These are phyloP conservation scores for Cabera pusaria DNA, from an alignment of 2,888 invertebrate species.

Conservation along the genomic window DNA sequence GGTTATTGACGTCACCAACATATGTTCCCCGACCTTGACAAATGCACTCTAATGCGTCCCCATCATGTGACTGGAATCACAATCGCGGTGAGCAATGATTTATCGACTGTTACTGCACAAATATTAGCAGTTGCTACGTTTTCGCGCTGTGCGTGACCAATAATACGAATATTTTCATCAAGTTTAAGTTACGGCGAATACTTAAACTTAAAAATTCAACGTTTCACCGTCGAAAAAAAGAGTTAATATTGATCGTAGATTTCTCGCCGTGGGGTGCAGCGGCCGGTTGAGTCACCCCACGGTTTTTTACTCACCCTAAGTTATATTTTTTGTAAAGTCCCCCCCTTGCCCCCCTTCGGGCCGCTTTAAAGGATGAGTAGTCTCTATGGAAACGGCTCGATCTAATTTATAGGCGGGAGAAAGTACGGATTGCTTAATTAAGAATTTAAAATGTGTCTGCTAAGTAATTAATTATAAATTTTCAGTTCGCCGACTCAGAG, in stretches of 20 bases:
- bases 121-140: conserved; percentile 40
- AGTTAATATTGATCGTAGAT: conserved; percentile 85
- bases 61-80: conserved; percentile 35
- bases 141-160: conserved; percentile 39
- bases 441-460: conserved; percentile 81
- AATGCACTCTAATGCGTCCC: conserved; percentile 42
- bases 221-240: conserved; percentile 80
- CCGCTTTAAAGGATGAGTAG: conserved; percentile 84
- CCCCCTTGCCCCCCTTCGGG: conserved; percentile 64
- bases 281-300: conserved; percentile 84
- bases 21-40: conserved; percentile 68
- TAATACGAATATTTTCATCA: conserved; percentile 45
- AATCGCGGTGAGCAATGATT: conserved; percentile 47
- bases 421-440: conserved; percentile 83
- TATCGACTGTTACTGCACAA: conserved; percentile 48
- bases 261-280: conserved; percentile 83
- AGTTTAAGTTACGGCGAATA: conserved; percentile 42
- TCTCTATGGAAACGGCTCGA: conserved; percentile 84
- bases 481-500: conserved; percentile 56
- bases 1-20: conserved; percentile 54
- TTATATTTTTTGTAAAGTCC: conserved; percentile 83
- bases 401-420: conserved; percentile 83
- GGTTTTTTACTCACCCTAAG: conserved; percentile 84
- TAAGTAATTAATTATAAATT: conserved; percentile 79
- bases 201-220: conserved; percentile 79